phyloP scores from a whole-genome alignment of 2,888 invertebrate genomes.

The Diplazon laetatorius region DNA sequence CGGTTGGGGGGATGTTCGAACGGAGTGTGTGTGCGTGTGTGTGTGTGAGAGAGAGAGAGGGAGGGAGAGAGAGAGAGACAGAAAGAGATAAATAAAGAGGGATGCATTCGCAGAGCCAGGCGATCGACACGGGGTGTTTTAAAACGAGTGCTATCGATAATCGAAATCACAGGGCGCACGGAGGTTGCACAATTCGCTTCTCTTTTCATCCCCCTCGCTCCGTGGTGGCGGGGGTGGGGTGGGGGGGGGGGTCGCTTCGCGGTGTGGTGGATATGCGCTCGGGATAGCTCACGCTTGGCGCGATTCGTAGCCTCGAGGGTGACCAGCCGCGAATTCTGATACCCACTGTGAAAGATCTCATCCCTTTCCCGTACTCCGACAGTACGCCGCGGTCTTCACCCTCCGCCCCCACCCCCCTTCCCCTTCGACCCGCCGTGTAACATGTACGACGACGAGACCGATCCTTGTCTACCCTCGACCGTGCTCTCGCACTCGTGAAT shows the following conservation, averaged over 20 bases:
- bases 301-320: conserved; percentile 74
- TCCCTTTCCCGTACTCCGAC: conserved; percentile 46
- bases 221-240: conserved; percentile 7
- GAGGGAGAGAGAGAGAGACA: too few relatives aligned
- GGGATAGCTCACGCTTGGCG: conserved; percentile 34
- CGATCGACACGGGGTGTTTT: conserved; percentile 79
- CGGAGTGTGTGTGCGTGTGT: too few relatives aligned
- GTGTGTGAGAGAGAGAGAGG: neutral
- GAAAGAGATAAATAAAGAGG: too few relatives aligned
- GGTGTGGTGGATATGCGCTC: conserved; percentile 35
- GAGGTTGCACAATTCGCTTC: conserved; percentile 69
- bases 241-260: conserved; percentile 28
- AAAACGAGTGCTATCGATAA: conserved; percentile 81
- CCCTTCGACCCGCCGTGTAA: too few relatives aligned
- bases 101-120: conserved; percentile 16
- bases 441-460: conserved; percentile 59
- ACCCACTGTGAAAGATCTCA: conserved; percentile 64
- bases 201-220: conserved; percentile 36
- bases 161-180: conserved; percentile 76
- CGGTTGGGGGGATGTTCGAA: conserved; percentile 16
- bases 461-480: conserved; percentile 73
- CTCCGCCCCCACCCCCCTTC: conserved; percentile 38
- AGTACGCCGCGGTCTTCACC: conserved; percentile 29
- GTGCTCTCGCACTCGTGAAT: conserved; percentile 14
- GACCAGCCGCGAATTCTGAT: conserved; percentile 77